A percentile compares a stretch with the other conserved stretches of the same genome.
Evolutionary conservation across 2,113 vertebrate genomes (phyloP).

Genomic region (Poeciliopsis occidentalis): DNA sequence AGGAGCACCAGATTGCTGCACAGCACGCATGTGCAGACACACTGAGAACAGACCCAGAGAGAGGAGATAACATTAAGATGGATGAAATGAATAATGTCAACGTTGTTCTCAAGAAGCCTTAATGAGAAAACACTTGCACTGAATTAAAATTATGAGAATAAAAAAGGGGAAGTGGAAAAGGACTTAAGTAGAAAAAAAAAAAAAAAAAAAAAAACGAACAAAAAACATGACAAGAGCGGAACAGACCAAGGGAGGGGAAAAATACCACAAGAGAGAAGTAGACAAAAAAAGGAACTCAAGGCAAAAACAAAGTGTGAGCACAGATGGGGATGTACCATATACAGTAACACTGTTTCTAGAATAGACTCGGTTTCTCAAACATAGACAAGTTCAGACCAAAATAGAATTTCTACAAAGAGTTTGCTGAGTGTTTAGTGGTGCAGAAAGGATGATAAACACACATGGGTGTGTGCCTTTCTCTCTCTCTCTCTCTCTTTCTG

Average conservation of each 20-base stretch:
- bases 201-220: background rate
- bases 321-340: conserved; percentile 52
- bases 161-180: background rate
- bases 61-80: background rate
- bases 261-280: conserved; percentile 18
- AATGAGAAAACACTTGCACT: background rate
- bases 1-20: conserved; percentile 44
- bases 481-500: conserved; percentile 3
- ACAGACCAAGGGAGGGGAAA: background rate
- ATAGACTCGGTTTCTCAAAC: conserved; percentile 54
- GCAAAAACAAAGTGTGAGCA: conserved; percentile 19
- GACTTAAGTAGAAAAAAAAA: background rate
- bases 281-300: conserved; percentile 26
- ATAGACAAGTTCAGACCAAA: conserved; percentile 51
- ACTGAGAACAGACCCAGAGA: background rate
- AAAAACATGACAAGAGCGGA: background rate
- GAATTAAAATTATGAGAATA: background rate
- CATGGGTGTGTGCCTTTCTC: conserved; percentile 24
- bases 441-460: conserved; percentile 54
- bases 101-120: background rate
- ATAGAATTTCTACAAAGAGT: conserved; percentile 61
- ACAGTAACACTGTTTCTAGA: conserved; percentile 57
- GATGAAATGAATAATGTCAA: background rate
- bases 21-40: conserved; percentile 40
- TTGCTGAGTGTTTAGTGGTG: conserved; percentile 54